These are phyloP conservation scores for Xestoiulus laeticollis DNA, from an alignment of 2,888 invertebrate species.

Conservation along the genomic window DNA sequence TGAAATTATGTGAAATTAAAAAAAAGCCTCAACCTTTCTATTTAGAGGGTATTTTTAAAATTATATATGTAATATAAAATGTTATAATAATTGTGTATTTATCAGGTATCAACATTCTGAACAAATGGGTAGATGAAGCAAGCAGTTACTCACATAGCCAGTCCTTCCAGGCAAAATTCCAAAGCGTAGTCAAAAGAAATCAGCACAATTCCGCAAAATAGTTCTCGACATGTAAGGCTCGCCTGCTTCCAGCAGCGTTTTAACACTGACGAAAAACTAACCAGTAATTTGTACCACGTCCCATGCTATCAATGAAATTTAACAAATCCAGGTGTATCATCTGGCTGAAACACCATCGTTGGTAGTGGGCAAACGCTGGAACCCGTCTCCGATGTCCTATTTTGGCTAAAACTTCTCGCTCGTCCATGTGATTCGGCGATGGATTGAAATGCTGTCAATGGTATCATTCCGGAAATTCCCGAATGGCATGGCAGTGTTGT, in stretches of 20 bases:
- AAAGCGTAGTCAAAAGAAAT: slow-evolving; percentile 47
- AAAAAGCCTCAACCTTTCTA: neutral
- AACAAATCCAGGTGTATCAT: neutral
- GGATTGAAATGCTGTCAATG: neutral
- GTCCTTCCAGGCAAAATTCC: slow-evolving; percentile 15
- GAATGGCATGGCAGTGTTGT: neutral
- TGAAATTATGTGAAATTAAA: no score
- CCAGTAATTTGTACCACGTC: neutral
- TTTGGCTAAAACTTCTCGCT: neutral
- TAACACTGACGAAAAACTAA: slow-evolving; percentile 9
- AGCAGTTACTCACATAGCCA: neutral
- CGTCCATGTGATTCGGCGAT: neutral
- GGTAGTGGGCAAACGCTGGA: neutral
- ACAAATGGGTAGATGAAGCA: no score
- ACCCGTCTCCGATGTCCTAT: neutral
- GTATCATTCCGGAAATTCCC: neutral
- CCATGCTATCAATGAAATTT: neutral
- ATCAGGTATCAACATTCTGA: no score
- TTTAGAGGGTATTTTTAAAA: no score
- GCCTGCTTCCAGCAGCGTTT: slow-evolving; percentile 32
- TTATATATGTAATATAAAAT: no score
- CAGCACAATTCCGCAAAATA: slow-evolving; percentile 44
- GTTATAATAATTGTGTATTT: no score
- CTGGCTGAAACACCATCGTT: neutral
- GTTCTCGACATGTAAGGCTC: no score